A percentile compares a stretch with the other conserved stretches of the same genome.
Conservation (phyloP, 2,797 vertebrate species). For the Rachycentron canadum region DNA sequence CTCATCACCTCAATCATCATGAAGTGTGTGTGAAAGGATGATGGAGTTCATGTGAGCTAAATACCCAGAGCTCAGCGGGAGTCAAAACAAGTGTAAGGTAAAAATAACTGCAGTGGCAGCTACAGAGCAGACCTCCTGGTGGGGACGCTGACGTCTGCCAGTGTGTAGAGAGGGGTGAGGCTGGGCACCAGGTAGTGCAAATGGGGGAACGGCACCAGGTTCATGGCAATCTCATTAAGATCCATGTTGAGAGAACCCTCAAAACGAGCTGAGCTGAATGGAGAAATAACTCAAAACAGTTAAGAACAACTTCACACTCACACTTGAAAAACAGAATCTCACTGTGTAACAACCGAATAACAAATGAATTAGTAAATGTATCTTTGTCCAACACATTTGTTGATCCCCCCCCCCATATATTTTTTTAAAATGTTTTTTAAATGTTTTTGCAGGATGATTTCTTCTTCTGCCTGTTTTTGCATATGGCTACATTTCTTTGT, state of each 20-base stretch:
- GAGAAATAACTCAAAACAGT: not conserved
- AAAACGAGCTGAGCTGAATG: conserved; percentile 93
- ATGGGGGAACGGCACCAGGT: conserved; percentile 95
- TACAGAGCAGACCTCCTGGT: conserved; percentile 86
- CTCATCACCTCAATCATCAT: conserved; percentile 6
- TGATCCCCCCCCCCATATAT: too few species aligned
- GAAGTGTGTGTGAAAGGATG: not conserved
- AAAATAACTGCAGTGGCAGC: conserved; percentile 30
- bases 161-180: conserved; percentile 93
- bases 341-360: too few species aligned
- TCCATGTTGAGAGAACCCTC: conserved; percentile 98
- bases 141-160: conserved; percentile 91
- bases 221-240: conserved; percentile 97
- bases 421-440: too few species aligned
- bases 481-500: not conserved
- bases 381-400: not conserved
- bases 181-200: conserved; percentile 97
- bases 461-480: not conserved
- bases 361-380: too few species aligned
- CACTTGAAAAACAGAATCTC: too few species aligned
- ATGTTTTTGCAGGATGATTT: too few species aligned
- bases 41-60: conserved; percentile 16
- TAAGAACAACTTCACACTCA: too few species aligned
- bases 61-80: conserved; percentile 7
- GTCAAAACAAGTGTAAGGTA: conserved; percentile 40